Evolutionary conservation across 2,797 vertebrate genomes (phyloP), one percentile per base, ranked within the genome.

Genomic region (Rhinophrynus dorsalis): DNA sequence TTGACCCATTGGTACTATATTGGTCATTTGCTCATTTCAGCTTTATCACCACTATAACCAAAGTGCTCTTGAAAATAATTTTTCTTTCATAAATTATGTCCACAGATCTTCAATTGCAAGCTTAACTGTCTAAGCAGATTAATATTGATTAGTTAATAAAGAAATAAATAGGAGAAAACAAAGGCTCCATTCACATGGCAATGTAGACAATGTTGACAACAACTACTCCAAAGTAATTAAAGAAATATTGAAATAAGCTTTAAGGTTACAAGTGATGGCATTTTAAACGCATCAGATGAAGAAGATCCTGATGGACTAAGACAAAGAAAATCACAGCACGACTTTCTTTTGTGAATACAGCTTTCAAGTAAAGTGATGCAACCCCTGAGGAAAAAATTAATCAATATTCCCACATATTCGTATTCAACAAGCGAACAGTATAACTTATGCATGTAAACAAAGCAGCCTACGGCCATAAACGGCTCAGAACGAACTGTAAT

Each of bases 381-480:
- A 57, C 58, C 62, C 70, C 32, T 17, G 52, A 59, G 62, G 40
- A 33, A 52, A 58, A 35, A 45, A 67, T 45, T 35, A 73, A 67
- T 73, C 70, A 59, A 73, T 73, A 66, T 64, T 54, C 55, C 55
- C 62, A 73, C 62, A 66, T 73, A 33, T 59, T 73, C 33, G 50
- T 56, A 73, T 73, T 73, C 70, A 66, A 69, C 27, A 55, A 33
- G 57, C 57, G 20, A 62, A 51, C 45, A 37, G 44, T 33, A 66
- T 51, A 66, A 13, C 55, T 40, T 44, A 60, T 59, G 70, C 44
- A 60, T 54, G 70, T 67, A 66, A 73, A 60, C 61, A 67, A 73
- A 45, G 55, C 11, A 45, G 33, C 69, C 69, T 47, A 24, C 33
- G 7, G 54, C 47, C 37, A 37, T 35, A 60, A 66, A 73, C 45